Evolutionary conservation across 1,140 invertebrate genomes (phyloP), one percentile per base, ranked within the genome.

Genomic region (Dendroctonus valens): DNA sequence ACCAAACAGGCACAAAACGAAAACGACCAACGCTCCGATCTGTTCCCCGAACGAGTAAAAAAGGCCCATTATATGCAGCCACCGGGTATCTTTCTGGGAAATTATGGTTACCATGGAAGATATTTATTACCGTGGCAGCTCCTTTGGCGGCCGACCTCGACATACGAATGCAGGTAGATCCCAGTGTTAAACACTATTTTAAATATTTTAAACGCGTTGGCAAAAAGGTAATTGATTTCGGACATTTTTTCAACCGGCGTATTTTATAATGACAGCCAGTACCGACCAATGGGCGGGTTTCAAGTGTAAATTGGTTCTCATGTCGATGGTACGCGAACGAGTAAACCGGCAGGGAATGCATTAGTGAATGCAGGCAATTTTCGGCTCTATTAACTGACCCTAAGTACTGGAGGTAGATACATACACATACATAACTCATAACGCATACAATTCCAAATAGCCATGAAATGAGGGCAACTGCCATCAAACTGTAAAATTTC

Each of bases 151-250:
- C 38, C 58, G 58, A 59, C 58, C 58, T 50, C 58, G 52, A 38
- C 52, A 54, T 46, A 9, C 9, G 41, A 59, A 59, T n/a, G 44
- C 58, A 59, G 58, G 58, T 59, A 59, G 58, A 49, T 26, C 58
- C 14, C 44, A 49, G 58, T 59, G 58, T 59, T 59, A 59, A 59
- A 59, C 58, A 59, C 58, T 59, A 59, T 59, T 59, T 59, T 59
- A 59, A 59, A 59, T 59, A 59, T 59, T 59, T 59, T 59, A 59
- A 59, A 59, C 58, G 58, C 58, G 8, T 37, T 14, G 55, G 55
- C 55, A 58, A 58, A 58, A 58, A 58, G 37, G n/a, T 58, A 58
- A 58, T 58, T 58, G 55, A 58, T 58, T 58, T 58, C 55, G 41
- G 41, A 42, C 44, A 58, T 58, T 58, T 58, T 58, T 44, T 26